A percentile compares a stretch with the other conserved stretches of the same genome.
These are phyloP conservation scores for Diabrotica virgifera DNA, from an alignment of 1,140 invertebrate species.

Conservation along the genomic window DNA sequence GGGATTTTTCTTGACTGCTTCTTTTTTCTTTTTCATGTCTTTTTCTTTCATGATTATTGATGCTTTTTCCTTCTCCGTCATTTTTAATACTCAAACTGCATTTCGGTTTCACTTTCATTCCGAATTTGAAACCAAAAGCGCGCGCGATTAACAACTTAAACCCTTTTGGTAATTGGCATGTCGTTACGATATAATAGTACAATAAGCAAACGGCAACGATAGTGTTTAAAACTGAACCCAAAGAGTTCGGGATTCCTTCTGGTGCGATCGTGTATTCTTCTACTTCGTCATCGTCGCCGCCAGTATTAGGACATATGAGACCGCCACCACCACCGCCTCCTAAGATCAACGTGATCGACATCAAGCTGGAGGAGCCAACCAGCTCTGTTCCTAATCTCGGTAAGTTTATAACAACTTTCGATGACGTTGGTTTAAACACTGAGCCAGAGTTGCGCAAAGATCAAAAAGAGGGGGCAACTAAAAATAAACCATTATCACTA, in stretches of 20 bases:
- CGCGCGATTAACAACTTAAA: background rate
- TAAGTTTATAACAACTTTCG: slow-evolving; percentile 49
- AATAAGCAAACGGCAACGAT: slow-evolving; percentile 45
- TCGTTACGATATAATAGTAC: background rate
- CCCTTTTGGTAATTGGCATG: slow-evolving; percentile 5
- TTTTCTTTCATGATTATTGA: too few species aligned
- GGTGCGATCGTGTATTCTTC: slow-evolving; percentile 43
- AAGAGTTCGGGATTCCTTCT: slow-evolving; percentile 42
- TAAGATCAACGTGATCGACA: slow-evolving; percentile 46
- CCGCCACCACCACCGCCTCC: slow-evolving; percentile 56
- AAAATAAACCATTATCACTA: too few species aligned
- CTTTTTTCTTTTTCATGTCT: too few species aligned
- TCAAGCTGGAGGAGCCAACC: slow-evolving; percentile 65
- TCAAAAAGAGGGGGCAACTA: too few species aligned
- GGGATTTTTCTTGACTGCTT: too few species aligned
- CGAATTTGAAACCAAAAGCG: slow-evolving; percentile 39
- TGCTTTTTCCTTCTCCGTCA: slow-evolving; percentile 25
- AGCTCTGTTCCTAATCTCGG: slow-evolving; percentile 82
- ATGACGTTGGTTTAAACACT: too few species aligned
- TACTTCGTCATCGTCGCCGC: slow-evolving; percentile 37
- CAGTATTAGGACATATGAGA: slow-evolving; percentile 46
- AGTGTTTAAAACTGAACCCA: slow-evolving; percentile 42
- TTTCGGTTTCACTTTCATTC: slow-evolving; percentile 44
- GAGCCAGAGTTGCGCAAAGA: too few species aligned
- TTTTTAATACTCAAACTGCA: slow-evolving; percentile 34